Conservation (phyloP, 2,888 invertebrate genomes). For the Operophtera brumata region DNA sequence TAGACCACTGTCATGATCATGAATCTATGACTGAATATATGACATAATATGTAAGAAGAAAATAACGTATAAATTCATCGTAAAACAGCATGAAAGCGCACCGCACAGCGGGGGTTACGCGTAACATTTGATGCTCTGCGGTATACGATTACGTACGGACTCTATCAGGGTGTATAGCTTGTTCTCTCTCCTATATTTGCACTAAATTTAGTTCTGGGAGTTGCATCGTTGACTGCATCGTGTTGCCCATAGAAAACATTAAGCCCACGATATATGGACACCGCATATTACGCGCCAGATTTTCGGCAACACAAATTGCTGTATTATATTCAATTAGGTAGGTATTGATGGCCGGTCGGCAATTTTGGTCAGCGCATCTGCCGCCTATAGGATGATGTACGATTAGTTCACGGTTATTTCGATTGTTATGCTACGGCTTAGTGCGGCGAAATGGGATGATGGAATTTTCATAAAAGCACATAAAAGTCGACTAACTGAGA, state of each 20-base stretch:
- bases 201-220: conserved; percentile 62
- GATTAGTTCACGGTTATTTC: conserved; percentile 61
- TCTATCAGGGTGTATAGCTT: conserved; percentile 7
- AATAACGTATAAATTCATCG: no score
- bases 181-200: conserved; percentile 25
- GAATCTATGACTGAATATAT: no score
- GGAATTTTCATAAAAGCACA: conserved; percentile 11
- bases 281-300: conserved; percentile 76
- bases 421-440: conserved; percentile 32
- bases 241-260: conserved; percentile 67
- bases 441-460: conserved; percentile 5
- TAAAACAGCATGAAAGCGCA: no score
- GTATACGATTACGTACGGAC: no score
- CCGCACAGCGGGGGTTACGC: no score
- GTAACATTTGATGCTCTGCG: no score
- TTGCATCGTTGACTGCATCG: conserved; percentile 54
- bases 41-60: no score
- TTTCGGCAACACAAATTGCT: conserved; percentile 78
- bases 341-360: conserved; percentile 73
- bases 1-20: no score
- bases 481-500: no score
- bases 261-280: conserved; percentile 67
- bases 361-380: conserved; percentile 78
- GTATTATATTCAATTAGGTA: conserved; percentile 80
- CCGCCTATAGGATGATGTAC: conserved; percentile 70